Evolutionary conservation across 2,113 vertebrate species (phyloP).

Genomic region (Mus spicilegus): DNA sequence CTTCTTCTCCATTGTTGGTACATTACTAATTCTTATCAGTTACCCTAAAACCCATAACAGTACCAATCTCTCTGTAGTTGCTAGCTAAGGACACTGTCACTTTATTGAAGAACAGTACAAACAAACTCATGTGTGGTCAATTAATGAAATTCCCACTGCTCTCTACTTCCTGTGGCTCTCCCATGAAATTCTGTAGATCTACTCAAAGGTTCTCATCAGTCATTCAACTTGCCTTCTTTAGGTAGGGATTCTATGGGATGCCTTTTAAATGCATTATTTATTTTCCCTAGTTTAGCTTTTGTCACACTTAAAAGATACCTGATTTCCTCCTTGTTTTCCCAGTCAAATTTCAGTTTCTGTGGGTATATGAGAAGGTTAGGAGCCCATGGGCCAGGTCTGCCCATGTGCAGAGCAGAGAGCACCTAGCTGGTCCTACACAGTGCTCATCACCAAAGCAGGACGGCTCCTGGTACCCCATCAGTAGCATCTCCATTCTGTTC

Average conservation of each 20-base stretch:
- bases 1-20: background rate
- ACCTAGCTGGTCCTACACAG: background rate
- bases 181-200: background rate
- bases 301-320: background rate
- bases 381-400: background rate
- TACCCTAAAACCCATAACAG: background rate
- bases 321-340: background rate
- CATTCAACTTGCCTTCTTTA: background rate
- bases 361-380: background rate
- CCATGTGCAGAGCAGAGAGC: background rate
- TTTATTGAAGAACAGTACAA: background rate
- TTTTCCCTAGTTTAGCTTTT: conserved; percentile 8
- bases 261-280: background rate
- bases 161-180: background rate
- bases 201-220: background rate
- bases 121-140: background rate
- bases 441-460: background rate
- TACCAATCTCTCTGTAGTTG: background rate
- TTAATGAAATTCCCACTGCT: background rate
- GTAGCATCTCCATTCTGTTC: background rate
- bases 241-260: background rate
- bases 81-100: background rate
- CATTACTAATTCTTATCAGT: conserved; percentile 27
- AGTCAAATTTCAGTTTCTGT: background rate
- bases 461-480: background rate